Base-by-base conservation (phyloP, 2,113 vertebrate genomes). In the Urocitellus parryii region DNA sequence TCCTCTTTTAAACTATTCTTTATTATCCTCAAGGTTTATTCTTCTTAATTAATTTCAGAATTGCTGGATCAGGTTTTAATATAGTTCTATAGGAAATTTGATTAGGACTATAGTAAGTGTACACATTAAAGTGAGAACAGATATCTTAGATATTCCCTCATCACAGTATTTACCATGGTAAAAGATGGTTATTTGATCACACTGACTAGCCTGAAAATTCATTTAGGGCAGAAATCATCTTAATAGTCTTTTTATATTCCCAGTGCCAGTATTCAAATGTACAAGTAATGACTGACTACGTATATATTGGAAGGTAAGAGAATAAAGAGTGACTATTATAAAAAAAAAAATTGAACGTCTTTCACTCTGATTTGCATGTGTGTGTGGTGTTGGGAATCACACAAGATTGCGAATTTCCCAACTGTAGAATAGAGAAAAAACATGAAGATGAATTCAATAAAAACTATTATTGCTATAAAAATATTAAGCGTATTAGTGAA, bases 31-130 rank as follows among this genome's bases (percentile, higher is more conserved):
- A 95, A 65, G 39, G 76, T 53, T 87, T 74, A 80, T 74, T 56
- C 53, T 81, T 95, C 92, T 56, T 32, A 76, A 34, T 95, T 32
- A 39, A 88, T 86, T 86, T 86, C 39, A 34, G 42, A 91, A 63
- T 86, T 74, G 34, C 18, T 92, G 18, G 37, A 22, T 87, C 22
- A 37, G 22, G 10, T 63, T 90, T 85, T 85, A 90, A 32, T 85
- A 42, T 29, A 39, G 29, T 76, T 81, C 24, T 73, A 3, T 67
- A 45, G 37, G 77, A 81, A 63, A 74, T 94, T 94, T 82, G 51
- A 45, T 67, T 88, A 45, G 14, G 39, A 94, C 48, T 51, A 88
- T 53, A 53, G 34, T 67, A 87, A 72, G 51, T 87, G 14, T 70
- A 61, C 37, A 48, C 56, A 34, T 88, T 53, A 58, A 65, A 29